Evolutionary conservation across 2,888 invertebrate genomes (phyloP), one percentile per base, ranked within the genome.

Genomic region (Charanyca ferruginea): DNA sequence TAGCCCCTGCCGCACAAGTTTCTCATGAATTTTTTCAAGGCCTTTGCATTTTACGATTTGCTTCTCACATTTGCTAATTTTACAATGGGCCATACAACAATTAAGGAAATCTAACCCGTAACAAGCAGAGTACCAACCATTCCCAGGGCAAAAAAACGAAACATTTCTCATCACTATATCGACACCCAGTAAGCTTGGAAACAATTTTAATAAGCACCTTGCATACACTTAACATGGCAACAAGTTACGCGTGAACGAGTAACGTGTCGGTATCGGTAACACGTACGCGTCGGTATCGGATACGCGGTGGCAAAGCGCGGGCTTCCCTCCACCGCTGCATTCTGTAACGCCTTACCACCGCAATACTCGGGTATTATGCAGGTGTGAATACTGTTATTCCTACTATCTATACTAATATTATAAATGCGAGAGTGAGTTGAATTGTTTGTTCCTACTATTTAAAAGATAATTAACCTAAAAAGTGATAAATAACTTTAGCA

Each of bases 341-440:
- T 65, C 69, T 66, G 69, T 62, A 79, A 73, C 42, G 18, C 35
- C 23, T 62, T 9, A 54, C 52, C 64, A 57, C n/a, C n/a, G n/a
- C n/a, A n/a, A 67, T 1, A 57, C 45, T 9, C 25, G 58, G 20
- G 55, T 41, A 45, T 28, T 9, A 32, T 18, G 8, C 58, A 66
- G 61, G 58, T 66, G 72, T 54, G 54, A 44, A 62, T 51, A 41
- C 11, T 18, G 9, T 41, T 44, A n/a, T n/a, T n/a, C n/a, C n/a
- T n/a, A n/a, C n/a, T n/a, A n/a, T n/a, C n/a, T n/a, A n/a, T n/a
- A n/a, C n/a, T n/a, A n/a, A n/a, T n/a, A n/a, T n/a, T n/a, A n/a
- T n/a, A n/a, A n/a, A n/a, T n/a, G n/a, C n/a, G n/a, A n/a, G n/a
- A n/a, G n/a, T n/a, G n/a, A n/a, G n/a, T n/a, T n/a, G n/a, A n/a